These are phyloP conservation scores for Calliopsis andreniformis DNA, from an alignment of 1,140 invertebrate genomes.

Conservation along the genomic window DNA sequence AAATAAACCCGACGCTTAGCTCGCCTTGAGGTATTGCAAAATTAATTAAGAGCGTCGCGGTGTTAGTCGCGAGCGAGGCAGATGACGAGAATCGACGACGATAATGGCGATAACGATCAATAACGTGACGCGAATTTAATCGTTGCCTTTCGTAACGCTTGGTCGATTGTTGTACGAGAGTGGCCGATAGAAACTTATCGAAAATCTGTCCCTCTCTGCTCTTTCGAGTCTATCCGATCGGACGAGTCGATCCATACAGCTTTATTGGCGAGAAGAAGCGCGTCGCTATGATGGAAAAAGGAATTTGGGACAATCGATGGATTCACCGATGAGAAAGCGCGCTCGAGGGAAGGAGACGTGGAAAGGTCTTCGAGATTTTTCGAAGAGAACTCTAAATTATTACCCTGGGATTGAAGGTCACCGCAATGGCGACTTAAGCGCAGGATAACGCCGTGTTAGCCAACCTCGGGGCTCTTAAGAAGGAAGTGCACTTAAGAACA, in stretches of 20 bases:
- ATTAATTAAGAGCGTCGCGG: constrained; percentile 45
- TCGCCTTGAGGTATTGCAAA: constrained; percentile 35
- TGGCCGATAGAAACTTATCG: constrained; percentile 23
- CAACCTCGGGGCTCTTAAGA: background rate
- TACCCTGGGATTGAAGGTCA: background rate
- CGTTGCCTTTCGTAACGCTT: constrained; percentile 16
- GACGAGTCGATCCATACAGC: background rate
- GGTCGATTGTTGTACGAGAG: background rate
- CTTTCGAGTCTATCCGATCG: background rate
- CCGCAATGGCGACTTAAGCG: background rate
- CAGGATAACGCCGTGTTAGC: background rate
- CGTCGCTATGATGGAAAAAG: constrained; percentile 18
- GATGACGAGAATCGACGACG: no score
- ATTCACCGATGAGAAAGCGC: background rate
- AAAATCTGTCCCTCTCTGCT: background rate
- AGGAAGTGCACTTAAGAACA: background rate
- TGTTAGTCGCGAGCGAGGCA: background rate
- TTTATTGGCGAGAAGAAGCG: background rate
- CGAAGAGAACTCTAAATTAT: background rate
- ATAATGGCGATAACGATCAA: constrained; percentile 7
- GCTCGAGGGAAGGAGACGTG: background rate
- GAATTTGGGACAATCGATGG: constrained; percentile 10
- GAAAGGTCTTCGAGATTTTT: background rate
- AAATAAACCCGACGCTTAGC: constrained; percentile 17
- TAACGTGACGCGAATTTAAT: constrained; percentile 18